Conservation (phyloP, 2,797 vertebrate species). For the Enteromius anoplus region DNA sequence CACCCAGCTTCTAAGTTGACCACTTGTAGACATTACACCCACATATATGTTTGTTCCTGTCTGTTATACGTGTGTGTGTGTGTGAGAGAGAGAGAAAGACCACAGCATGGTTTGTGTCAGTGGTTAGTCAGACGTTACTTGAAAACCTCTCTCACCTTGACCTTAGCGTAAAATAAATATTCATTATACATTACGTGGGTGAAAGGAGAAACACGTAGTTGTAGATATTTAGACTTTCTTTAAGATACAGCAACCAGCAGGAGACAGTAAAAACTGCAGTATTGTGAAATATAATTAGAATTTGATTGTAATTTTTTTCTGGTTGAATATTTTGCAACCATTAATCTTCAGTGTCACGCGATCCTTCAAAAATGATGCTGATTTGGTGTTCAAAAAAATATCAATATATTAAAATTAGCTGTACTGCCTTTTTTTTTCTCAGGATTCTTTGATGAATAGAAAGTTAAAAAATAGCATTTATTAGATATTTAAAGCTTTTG, state of each 20-base stretch:
- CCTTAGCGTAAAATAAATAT: not conserved
- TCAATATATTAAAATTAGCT: not conserved
- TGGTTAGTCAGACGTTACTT: conserved; percentile 8
- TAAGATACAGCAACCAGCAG: not conserved
- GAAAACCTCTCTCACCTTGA: not conserved
- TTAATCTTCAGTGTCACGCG: not conserved
- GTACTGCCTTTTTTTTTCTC: not conserved
- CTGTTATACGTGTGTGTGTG: conserved; percentile 25
- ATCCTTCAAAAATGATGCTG: not conserved
- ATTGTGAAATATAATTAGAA: not conserved
- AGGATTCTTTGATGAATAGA: not conserved
- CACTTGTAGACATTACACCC: conserved; percentile 30
- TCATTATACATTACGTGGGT: not conserved
- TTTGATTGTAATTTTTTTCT: not conserved
- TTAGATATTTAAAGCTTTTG: not conserved
- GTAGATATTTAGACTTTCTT: not conserved
- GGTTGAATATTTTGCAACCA: not conserved
- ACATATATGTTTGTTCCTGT: conserved; percentile 42
- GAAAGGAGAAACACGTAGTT: not conserved
- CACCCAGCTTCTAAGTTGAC: conserved; percentile 1
- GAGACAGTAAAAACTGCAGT: not conserved
- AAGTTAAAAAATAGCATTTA: not conserved
- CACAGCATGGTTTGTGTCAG: conserved; percentile 15
- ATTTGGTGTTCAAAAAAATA: not conserved
- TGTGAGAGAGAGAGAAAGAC: not conserved